Evolutionary conservation across 2,113 vertebrate genomes (phyloP), one percentile per base, ranked within the genome.

Genomic region (Hippocampus barbouri): DNA sequence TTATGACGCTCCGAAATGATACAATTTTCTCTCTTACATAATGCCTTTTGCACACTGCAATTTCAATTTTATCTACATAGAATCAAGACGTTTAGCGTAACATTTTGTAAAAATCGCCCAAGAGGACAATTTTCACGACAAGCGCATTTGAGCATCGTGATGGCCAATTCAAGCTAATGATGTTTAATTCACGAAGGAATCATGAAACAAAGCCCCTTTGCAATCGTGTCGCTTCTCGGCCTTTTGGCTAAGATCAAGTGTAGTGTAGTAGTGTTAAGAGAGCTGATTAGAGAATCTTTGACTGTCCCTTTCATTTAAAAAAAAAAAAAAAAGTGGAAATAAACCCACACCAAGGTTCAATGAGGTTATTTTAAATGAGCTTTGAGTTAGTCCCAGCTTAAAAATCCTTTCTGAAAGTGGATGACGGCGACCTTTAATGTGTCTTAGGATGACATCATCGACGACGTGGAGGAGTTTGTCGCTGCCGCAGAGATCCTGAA

Each of bases 401-500:
- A 65, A 41, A 64, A 64, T n/a, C 4, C 18, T 64, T 64, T 11
- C 18, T 10, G 9, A 21, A 23, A 65, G 23, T 7, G 8, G 34
- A 8, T 18, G 15, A 15, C 1, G 10, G 27, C 25, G 34, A 66
- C 10, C n/a, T 25, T 25, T 12, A 25, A 23, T 66, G 15, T 66
- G 27, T n/a, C 1, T 60, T 81, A 99, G 97, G 97, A 99, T 83
- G 97, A 99, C 89, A 98, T 99, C 45, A 98, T 99, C 0, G 97
- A 99, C 8, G 96, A 98, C 0, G 95, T 97, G 79, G 95, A 97
- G 77, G 96, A 96, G 85, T 99, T 96, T 77, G 95, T 98, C 2
- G 96, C 97, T 2, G 94, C 97, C 12, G 97, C 97, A 1, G 97
- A 99, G 83, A 97, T 95, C 84, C 92, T 99, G 82, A 98, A 99